phyloP scores from a whole-genome alignment of 2,113 vertebrate genomes.

The Clarias magur region DNA sequence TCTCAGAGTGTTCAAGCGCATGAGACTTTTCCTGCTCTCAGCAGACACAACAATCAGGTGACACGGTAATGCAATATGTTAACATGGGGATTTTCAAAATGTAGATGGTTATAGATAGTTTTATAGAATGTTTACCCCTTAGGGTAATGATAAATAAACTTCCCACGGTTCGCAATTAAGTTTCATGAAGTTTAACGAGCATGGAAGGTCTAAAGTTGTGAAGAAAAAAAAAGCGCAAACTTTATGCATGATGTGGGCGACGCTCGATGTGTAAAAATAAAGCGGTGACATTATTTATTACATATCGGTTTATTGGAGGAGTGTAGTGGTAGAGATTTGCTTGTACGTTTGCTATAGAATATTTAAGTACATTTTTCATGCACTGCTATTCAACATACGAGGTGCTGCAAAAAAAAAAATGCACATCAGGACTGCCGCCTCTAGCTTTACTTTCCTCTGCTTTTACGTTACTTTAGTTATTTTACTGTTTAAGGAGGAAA shows the following conservation, averaged over 20 bases:
- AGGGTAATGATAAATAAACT: not conserved
- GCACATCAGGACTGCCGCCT: not conserved
- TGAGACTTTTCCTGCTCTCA: not conserved
- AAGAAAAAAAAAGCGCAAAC: not conserved
- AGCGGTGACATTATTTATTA: not conserved
- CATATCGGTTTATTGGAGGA: not conserved
- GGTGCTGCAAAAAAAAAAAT: not conserved
- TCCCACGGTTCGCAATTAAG: not conserved
- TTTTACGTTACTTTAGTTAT: not conserved
- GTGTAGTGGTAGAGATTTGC: not conserved
- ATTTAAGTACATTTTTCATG: not conserved
- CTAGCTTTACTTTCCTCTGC: no score
- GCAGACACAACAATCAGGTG: not conserved
- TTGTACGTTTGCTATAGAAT: not conserved
- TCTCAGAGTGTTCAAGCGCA: not conserved
- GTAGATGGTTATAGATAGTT: no score
- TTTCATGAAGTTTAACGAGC: not conserved
- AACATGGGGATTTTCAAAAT: not conserved
- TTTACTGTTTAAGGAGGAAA: not conserved
- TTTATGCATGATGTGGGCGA: not conserved
- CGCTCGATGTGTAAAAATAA: not conserved
- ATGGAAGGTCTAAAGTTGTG: not conserved
- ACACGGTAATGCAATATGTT: not conserved
- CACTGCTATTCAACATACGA: not conserved
- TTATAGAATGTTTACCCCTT: not conserved